phyloP scores from a whole-genome alignment of 2,113 vertebrate species.

The Tragelaphus strepsiceros region DNA sequence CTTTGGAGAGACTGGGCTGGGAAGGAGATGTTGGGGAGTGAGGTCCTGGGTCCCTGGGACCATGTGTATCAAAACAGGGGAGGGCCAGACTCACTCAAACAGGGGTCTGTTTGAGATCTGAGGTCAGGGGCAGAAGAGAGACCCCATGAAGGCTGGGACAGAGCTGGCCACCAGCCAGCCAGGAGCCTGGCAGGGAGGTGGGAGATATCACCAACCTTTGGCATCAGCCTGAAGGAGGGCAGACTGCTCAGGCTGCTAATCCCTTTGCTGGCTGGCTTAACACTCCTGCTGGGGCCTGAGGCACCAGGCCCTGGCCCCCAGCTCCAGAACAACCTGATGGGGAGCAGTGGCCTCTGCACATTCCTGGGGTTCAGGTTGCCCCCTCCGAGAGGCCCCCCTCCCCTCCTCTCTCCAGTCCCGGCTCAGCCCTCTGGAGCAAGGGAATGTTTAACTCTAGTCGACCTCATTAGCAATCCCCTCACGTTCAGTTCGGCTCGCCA shows the following conservation, averaged over 20 bases:
- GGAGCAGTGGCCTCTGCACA: constrained; percentile 2
- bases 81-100: neutral
- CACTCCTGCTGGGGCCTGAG: constrained; percentile 51
- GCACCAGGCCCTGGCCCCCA: neutral
- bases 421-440: constrained; percentile 40
- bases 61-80: neutral
- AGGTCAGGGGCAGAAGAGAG: neutral
- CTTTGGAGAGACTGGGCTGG: neutral
- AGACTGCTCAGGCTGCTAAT: constrained; percentile 42
- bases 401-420: neutral
- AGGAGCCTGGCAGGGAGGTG: neutral
- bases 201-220: neutral
- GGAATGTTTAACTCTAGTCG: constrained; percentile 69
- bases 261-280: constrained; percentile 44
- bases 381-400: neutral
- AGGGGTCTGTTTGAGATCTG: neutral
- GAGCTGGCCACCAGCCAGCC: constrained; percentile 3
- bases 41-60: neutral
- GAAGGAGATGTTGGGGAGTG: neutral
- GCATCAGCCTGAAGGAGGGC: constrained; percentile 14
- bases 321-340: neutral
- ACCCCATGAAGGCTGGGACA: neutral
- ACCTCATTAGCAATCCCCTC: constrained; percentile 73
- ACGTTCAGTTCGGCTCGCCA: constrained; percentile 20
- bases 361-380: constrained; percentile 54